phyloP scores from a whole-genome alignment of 2,888 invertebrate species.

The Geophilus truncorum region DNA sequence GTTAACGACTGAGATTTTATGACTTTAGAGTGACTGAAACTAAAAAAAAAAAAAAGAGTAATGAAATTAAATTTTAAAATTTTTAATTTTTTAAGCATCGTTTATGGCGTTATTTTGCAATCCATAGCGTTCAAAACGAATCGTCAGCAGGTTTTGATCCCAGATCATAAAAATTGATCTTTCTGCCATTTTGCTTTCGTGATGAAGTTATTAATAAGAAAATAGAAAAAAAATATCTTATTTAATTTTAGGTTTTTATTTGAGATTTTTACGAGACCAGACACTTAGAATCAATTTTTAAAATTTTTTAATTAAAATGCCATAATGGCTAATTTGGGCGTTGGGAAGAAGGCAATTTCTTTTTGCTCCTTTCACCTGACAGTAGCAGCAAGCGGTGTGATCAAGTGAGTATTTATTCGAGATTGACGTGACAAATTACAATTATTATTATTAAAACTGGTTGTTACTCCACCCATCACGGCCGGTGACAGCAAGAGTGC shows the following conservation, averaged over 20 bases:
- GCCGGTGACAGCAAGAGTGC: conserved; percentile 7
- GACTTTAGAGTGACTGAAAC: background rate
- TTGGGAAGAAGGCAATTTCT: background rate
- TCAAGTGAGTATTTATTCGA: conserved; percentile 1
- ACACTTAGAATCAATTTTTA: background rate
- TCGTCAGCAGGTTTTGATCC: too few relatives aligned
- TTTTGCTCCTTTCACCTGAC: too few relatives aligned
- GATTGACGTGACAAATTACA: conserved; percentile 21
- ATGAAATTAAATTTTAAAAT: background rate
- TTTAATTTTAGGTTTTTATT: too few relatives aligned
- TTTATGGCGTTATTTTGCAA: too few relatives aligned
- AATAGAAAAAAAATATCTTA: too few relatives aligned
- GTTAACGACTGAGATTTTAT: background rate
- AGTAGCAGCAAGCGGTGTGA: background rate
- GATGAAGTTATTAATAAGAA: too few relatives aligned
- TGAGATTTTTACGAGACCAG: too few relatives aligned
- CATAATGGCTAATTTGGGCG: too few relatives aligned
- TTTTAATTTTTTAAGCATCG: too few relatives aligned
- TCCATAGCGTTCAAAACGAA: too few relatives aligned
- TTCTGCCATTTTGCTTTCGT: too few relatives aligned
- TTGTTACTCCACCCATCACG: conserved; percentile 23
- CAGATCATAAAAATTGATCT: too few relatives aligned
- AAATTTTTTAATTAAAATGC: background rate
- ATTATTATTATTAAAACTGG: conserved; percentile 24
- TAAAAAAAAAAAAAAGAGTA: background rate